phyloP scores from a whole-genome alignment of 2,888 invertebrate species.

The Drosophila tanythrix region DNA sequence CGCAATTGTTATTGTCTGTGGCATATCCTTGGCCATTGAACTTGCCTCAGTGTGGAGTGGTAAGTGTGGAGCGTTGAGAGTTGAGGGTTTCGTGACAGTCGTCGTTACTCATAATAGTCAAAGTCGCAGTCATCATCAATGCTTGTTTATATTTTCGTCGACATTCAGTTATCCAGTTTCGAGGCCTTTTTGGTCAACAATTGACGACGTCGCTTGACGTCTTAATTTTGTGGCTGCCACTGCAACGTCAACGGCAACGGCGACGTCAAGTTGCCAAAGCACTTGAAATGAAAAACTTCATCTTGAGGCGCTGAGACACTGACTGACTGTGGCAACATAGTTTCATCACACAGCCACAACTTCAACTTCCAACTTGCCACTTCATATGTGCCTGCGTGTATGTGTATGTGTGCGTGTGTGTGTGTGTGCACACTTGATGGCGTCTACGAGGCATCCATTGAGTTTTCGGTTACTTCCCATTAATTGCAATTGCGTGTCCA shows the following conservation, averaged over 20 bases:
- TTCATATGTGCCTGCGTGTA: constrained; percentile 30
- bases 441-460: constrained; percentile 61
- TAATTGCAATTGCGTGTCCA: constrained; percentile 83
- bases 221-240: constrained; percentile 67
- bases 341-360: constrained; percentile 17
- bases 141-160: constrained; percentile 68
- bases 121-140: constrained; percentile 42
- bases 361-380: constrained; percentile 49
- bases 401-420: constrained; percentile 31
- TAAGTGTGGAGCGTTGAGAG: constrained; percentile 6
- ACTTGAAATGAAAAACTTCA: constrained; percentile 67
- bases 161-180: constrained; percentile 47
- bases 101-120: constrained; percentile 27
- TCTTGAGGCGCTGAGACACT: constrained; percentile 25
- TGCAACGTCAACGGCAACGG: constrained; percentile 21
- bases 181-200: constrained; percentile 62
- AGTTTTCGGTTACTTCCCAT: constrained; percentile 79
- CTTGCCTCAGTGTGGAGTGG: constrained; percentile 47
- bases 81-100: constrained; percentile 63
- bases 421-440: constrained; percentile 63
- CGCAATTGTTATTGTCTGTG: constrained; percentile 68
- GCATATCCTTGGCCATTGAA: constrained; percentile 75
- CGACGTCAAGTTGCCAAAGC: constrained; percentile 67
- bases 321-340: constrained; percentile 14
- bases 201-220: constrained; percentile 75